Conservation (phyloP, 2,888 invertebrate genomes). For the Melipona bicolor region DNA sequence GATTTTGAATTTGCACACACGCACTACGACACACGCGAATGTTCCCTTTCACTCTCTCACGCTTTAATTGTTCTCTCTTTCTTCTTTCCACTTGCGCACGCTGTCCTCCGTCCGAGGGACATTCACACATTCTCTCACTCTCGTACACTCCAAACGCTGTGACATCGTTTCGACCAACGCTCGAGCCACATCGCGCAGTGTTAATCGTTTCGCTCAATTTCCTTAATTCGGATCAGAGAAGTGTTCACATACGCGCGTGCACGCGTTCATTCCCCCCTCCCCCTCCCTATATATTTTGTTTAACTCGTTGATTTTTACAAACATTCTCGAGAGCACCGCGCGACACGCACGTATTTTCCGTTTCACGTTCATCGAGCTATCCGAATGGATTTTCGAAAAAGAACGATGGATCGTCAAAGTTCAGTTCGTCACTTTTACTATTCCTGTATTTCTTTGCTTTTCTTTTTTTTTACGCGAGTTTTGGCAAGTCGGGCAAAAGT, state of each 20-base stretch:
- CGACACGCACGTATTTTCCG: slow-evolving; percentile 21
- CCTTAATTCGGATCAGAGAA: slow-evolving; percentile 83
- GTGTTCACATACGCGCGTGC: slow-evolving; percentile 72
- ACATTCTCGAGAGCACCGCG: slow-evolving; percentile 34
- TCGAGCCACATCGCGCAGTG: slow-evolving; percentile 72
- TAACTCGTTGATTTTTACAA: slow-evolving; percentile 2
- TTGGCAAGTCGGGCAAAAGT: slow-evolving; percentile 83
- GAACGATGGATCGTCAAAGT: not conserved
- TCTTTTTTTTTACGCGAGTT: slow-evolving; percentile 73
- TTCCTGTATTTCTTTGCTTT: not conserved
- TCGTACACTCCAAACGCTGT: slow-evolving; percentile 38
- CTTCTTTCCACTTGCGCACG: slow-evolving; percentile 6
- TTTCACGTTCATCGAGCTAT: not conserved
- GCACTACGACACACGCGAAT: slow-evolving; percentile 45
- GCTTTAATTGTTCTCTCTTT: slow-evolving; percentile 32
- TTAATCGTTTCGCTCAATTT: slow-evolving; percentile 53
- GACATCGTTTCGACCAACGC: slow-evolving; percentile 63
- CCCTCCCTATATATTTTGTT: not conserved
- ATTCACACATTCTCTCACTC: not conserved
- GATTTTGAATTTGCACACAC: slow-evolving; percentile 33
- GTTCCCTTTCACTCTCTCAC: slow-evolving; percentile 28
- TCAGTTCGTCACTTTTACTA: not conserved
- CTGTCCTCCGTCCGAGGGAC: not conserved
- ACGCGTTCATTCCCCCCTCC: not conserved
- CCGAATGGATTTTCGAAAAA: not conserved